Evolutionary conservation across 2,888 invertebrate genomes (phyloP).

Genomic region (Teleogryllus oceanicus): DNA sequence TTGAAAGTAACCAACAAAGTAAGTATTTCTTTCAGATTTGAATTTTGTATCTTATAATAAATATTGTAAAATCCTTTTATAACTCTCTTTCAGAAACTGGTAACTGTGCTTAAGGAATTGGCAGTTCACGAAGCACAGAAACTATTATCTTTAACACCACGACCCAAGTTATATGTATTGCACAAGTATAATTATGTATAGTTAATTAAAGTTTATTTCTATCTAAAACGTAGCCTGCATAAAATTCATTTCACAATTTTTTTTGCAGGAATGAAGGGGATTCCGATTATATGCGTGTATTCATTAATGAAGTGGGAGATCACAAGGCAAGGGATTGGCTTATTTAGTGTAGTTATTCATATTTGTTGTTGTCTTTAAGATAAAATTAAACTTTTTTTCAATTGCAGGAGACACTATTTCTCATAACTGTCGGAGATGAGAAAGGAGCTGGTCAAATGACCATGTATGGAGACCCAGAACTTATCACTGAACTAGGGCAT

Average conservation of each 20-base stretch:
- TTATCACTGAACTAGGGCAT: slow-evolving; percentile 55
- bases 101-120: slow-evolving; percentile 63
- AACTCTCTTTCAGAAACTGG: slow-evolving; percentile 50
- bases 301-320: slow-evolving; percentile 62
- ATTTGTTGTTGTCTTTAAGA: slow-evolving; percentile 21
- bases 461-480: slow-evolving; percentile 51
- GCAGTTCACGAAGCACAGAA: slow-evolving; percentile 65
- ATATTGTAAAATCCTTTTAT: slow-evolving; percentile 21
- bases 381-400: slow-evolving; percentile 20
- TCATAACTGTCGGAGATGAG: slow-evolving; percentile 68
- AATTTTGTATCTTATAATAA: slow-evolving; percentile 21
- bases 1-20: slow-evolving; percentile 61
- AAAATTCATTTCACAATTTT: slow-evolving; percentile 29
- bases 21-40: slow-evolving; percentile 24
- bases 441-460: slow-evolving; percentile 56
- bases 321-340: slow-evolving; percentile 39
- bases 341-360: neutral
- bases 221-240: neutral
- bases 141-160: slow-evolving; percentile 51
- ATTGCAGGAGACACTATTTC: slow-evolving; percentile 56
- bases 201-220: neutral
- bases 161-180: slow-evolving; percentile 57
- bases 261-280: slow-evolving; percentile 66
- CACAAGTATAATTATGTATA: slow-evolving; percentile 45
- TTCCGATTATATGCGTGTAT: slow-evolving; percentile 67